Conservation (phyloP, 2,113 vertebrate species). For the Cisticola juncidis region DNA sequence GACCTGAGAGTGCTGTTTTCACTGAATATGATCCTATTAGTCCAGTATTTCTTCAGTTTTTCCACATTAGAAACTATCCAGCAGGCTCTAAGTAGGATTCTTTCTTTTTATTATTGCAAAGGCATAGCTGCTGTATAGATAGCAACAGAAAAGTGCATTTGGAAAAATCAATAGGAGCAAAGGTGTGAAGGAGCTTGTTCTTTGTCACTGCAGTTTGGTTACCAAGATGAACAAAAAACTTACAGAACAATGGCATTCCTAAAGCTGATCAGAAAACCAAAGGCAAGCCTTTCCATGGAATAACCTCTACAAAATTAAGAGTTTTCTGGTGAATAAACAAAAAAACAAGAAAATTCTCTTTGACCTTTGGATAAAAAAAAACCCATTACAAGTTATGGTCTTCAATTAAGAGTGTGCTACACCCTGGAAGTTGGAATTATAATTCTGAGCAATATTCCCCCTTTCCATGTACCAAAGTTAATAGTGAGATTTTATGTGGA, state of each 20-base stretch:
- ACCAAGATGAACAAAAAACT: neutral
- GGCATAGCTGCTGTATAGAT: neutral
- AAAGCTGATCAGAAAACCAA: neutral
- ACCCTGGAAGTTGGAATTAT: neutral
- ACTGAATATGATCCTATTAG: neutral
- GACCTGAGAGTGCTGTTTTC: neutral
- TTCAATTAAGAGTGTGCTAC: neutral
- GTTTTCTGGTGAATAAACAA: neutral
- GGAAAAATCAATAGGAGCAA: conserved; percentile 29
- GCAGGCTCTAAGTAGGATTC: neutral
- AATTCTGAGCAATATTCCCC: neutral
- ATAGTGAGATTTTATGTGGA: neutral
- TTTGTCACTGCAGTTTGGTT: neutral
- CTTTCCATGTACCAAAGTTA: neutral
- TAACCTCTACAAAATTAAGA: neutral
- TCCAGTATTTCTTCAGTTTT: neutral
- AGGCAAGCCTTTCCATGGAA: neutral
- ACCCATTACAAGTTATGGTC: neutral
- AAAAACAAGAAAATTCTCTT: neutral
- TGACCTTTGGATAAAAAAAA: neutral
- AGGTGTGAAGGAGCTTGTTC: neutral
- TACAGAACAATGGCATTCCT: neutral
- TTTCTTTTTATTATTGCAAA: neutral
- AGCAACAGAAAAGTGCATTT: neutral
- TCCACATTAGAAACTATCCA: neutral